Percentiles rank a stretch among this genome's conserved stretches.
phyloP scores from a whole-genome alignment of 2,113 vertebrate species.

The Atractosteus spatula region DNA sequence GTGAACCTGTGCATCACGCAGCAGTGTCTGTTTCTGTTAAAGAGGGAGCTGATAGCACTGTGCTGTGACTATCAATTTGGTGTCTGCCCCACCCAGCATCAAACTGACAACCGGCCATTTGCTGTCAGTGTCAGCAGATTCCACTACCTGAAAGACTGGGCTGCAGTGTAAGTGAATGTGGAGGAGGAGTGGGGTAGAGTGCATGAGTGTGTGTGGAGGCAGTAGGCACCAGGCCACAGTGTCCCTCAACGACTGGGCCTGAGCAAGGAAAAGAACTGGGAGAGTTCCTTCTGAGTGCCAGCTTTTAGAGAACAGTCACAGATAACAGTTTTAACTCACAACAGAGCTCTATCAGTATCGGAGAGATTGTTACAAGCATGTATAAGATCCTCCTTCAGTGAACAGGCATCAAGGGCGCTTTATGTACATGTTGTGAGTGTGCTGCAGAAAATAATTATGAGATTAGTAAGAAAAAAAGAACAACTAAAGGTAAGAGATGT shows the following conservation, averaged over 20 bases:
- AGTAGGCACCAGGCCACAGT: conserved; percentile 46
- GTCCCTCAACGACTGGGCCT: conserved; percentile 39
- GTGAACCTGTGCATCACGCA: neutral
- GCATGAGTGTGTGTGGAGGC: conserved; percentile 24
- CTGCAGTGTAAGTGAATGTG: conserved; percentile 1
- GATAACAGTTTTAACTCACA: conserved; percentile 64
- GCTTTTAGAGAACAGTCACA: conserved; percentile 42
- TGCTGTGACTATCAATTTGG: conserved; percentile 54
- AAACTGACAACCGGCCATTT: conserved; percentile 46
- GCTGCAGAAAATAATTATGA: neutral
- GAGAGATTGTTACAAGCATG: conserved; percentile 34
- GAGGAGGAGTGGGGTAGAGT: neutral
- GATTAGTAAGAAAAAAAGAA: neutral
- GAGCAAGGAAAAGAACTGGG: conserved; percentile 38
- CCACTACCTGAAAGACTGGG: conserved; percentile 55
- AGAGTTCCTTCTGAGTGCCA: conserved; percentile 25
- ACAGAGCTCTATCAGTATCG: conserved; percentile 35
- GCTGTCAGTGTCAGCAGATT: conserved; percentile 68
- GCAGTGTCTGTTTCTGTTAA: conserved; percentile 43
- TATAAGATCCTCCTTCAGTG: conserved; percentile 26
- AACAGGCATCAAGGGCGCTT: conserved; percentile 26
- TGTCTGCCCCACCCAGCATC: conserved; percentile 45
- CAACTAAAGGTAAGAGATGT: conserved; percentile 33
- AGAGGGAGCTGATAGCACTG: conserved; percentile 58
- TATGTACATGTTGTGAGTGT: conserved; percentile 23